Conservation (phyloP, 2,888 invertebrate species). For the Pharmacophagus antenor region DNA sequence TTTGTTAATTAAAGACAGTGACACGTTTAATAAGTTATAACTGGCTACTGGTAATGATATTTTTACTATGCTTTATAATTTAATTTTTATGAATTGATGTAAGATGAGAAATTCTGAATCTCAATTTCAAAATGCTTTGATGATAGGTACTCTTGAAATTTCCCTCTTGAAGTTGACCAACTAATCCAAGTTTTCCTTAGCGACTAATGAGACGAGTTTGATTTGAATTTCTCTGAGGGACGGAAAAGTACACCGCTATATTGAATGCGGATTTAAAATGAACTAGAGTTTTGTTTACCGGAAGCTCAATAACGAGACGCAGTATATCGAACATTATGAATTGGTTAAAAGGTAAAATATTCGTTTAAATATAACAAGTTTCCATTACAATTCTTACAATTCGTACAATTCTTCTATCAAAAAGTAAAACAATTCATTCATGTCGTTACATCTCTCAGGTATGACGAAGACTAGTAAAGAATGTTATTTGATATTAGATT, state of each 20-base stretch:
- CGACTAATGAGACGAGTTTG: constrained; percentile 78
- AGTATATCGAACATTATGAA: background rate
- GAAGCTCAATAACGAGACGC: constrained; percentile 12
- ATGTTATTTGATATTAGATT: too few species aligned
- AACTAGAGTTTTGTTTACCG: constrained; percentile 24
- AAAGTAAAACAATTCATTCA: too few species aligned
- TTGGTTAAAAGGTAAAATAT: too few species aligned
- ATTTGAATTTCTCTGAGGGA: constrained; percentile 56
- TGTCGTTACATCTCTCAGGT: too few species aligned
- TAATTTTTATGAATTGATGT: constrained; percentile 12
- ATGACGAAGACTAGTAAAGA: too few species aligned
- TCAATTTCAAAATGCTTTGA: constrained; percentile 29
- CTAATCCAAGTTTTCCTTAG: constrained; percentile 80
- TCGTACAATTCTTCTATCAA: too few species aligned
- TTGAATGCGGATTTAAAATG: constrained; percentile 27
- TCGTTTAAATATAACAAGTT: too few species aligned
- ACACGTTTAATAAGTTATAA: too few species aligned
- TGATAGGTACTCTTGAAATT: constrained; percentile 39
- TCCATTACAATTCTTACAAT: too few species aligned
- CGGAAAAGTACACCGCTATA: constrained; percentile 28
- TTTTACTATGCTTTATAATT: constrained; percentile 3
- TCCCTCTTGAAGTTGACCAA: constrained; percentile 68
- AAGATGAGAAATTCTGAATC: constrained; percentile 20
- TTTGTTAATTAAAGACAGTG: too few species aligned
- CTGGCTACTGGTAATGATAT: background rate